Conservation (phyloP, 2,888 invertebrate species). For the Prosopocoilus inquinatus region DNA sequence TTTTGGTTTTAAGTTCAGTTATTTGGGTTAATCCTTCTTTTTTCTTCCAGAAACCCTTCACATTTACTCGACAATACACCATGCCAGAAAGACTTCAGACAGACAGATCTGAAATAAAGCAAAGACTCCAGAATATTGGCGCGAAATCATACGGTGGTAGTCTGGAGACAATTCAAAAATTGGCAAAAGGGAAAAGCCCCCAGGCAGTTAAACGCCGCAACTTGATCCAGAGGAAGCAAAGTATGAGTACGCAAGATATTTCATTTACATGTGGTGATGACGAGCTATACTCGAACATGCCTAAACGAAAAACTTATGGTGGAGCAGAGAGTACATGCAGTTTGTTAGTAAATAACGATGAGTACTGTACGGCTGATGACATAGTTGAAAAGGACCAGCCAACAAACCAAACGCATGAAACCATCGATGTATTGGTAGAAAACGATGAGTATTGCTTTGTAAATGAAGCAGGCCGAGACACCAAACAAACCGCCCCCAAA, state of each 20-base stretch:
- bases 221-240: background rate
- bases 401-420: background rate
- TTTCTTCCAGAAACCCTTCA: background rate
- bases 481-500: background rate
- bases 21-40: background rate
- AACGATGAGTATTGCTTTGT: constrained; percentile 10
- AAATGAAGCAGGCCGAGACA: background rate
- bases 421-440: constrained; percentile 8
- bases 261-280: background rate
- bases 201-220: background rate
- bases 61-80: constrained; percentile 27
- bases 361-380: constrained; percentile 27
- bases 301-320: constrained; percentile 12
- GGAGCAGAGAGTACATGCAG: background rate
- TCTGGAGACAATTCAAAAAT: constrained; percentile 30
- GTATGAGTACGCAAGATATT: background rate
- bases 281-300: background rate
- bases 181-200: constrained; percentile 4
- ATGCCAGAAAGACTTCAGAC: constrained; percentile 21
- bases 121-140: constrained; percentile 40
- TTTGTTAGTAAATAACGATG: constrained; percentile 30
- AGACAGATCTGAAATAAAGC: constrained; percentile 18
- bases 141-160: constrained; percentile 42
- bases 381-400: constrained; percentile 5
- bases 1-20: background rate